phyloP scores from a whole-genome alignment of 2,113 vertebrate genomes.

The Peromyscus maniculatus region DNA sequence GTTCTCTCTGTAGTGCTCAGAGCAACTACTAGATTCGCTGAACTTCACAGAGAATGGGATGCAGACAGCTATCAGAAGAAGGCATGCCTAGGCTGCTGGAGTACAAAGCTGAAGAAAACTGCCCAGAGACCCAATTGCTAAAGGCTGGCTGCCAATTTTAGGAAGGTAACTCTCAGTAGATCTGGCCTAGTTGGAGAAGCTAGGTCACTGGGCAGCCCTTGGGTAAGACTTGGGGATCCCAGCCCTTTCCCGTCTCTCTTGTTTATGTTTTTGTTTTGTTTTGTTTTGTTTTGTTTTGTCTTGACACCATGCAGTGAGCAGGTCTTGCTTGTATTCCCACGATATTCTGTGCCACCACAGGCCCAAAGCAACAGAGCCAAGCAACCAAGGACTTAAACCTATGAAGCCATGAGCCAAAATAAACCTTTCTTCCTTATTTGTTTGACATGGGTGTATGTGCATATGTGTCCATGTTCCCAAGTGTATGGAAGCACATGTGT shows the following conservation, averaged over 20 bases:
- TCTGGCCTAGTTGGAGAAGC: background rate
- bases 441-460: too few species aligned
- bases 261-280: background rate
- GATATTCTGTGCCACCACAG: background rate
- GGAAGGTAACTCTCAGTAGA: background rate
- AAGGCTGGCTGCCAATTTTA: background rate
- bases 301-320: background rate
- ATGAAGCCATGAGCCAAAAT: background rate
- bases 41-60: background rate
- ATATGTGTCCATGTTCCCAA: background rate
- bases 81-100: background rate
- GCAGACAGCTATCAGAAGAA: background rate
- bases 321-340: background rate
- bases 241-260: too few species aligned
- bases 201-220: background rate
- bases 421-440: background rate
- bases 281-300: background rate
- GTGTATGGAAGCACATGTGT: background rate
- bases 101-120: background rate
- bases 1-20: background rate
- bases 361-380: background rate
- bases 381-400: background rate
- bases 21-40: background rate
- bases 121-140: background rate
- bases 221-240: background rate